Percentiles rank a stretch among this genome's conserved stretches.
Conservation (phyloP, 2,113 vertebrate species). For the Sapajus apella region DNA sequence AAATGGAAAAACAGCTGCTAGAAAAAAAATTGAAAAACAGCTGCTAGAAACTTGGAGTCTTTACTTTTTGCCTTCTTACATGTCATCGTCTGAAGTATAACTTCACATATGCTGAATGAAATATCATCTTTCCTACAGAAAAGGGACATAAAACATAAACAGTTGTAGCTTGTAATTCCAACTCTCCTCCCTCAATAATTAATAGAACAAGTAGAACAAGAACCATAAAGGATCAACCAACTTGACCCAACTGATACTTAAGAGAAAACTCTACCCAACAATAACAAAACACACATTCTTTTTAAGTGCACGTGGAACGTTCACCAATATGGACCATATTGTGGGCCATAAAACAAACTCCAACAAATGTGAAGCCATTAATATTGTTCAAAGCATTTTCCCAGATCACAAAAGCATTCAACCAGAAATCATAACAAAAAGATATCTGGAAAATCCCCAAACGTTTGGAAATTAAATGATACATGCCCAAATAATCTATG, state of each 20-base stretch:
- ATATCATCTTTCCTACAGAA: background rate
- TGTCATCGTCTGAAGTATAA: background rate
- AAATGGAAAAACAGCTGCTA: background rate
- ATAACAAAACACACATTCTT: background rate
- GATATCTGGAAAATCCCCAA: background rate
- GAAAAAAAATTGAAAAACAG: background rate
- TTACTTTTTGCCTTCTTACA: background rate
- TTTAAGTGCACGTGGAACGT: background rate
- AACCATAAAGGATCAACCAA: background rate
- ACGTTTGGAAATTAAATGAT: background rate
- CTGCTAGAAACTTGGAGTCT: background rate
- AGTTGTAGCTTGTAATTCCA: background rate
- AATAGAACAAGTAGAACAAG: background rate
- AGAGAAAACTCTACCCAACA: background rate
- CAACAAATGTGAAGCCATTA: background rate
- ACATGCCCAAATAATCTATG: background rate
- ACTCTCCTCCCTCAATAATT: background rate
- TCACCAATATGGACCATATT: background rate
- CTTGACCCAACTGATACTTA: background rate
- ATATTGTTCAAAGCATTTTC: background rate
- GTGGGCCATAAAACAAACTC: background rate
- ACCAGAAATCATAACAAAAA: background rate
- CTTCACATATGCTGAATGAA: background rate
- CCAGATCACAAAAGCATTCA: conserved; percentile 26
- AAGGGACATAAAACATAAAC: background rate